A percentile compares a stretch with the other conserved stretches of the same genome.
Evolutionary conservation across 2,888 invertebrate genomes (phyloP).

Genomic region (Bugulina stolonifera): DNA sequence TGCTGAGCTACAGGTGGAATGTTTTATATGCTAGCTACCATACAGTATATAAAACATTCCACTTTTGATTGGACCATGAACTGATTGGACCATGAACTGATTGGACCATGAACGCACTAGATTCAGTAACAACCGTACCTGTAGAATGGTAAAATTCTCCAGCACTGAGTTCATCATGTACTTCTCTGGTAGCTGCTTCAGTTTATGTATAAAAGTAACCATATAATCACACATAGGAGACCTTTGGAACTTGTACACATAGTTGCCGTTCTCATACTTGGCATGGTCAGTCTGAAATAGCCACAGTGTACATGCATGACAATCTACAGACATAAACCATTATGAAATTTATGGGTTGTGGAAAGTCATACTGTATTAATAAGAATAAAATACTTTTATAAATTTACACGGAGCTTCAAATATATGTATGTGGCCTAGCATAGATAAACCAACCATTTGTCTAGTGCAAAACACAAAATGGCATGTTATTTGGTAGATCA

Average conservation of each 20-base stretch:
- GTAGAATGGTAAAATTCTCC: slow-evolving; percentile 98
- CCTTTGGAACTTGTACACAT: slow-evolving; percentile 90
- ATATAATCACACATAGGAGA: slow-evolving; percentile 99
- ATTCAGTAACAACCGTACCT: slow-evolving; percentile 70
- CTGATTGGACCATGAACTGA: not conserved
- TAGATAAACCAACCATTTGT: no score
- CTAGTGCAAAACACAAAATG: no score
- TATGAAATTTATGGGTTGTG: no score
- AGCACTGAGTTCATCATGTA: slow-evolving; percentile 99
- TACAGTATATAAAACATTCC: not conserved
- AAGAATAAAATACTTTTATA: no score
- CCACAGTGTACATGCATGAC: not conserved
- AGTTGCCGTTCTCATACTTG: slow-evolving; percentile 75
- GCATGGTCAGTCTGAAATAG: slow-evolving; percentile 74
- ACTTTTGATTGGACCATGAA: not conserved
- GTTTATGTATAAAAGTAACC: slow-evolving; percentile 99
- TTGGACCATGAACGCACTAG: not conserved
- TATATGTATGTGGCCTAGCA: no score
- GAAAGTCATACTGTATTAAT: no score
- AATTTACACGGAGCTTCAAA: no score
- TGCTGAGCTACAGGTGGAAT: no score
- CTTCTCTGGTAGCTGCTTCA: slow-evolving; percentile 96
- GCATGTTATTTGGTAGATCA: no score
- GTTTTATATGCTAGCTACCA: not conserved
- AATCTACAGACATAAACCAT: no score